These are phyloP conservation scores for Hetaerina titia DNA, from an alignment of 2,888 invertebrate genomes.

Conservation along the genomic window DNA sequence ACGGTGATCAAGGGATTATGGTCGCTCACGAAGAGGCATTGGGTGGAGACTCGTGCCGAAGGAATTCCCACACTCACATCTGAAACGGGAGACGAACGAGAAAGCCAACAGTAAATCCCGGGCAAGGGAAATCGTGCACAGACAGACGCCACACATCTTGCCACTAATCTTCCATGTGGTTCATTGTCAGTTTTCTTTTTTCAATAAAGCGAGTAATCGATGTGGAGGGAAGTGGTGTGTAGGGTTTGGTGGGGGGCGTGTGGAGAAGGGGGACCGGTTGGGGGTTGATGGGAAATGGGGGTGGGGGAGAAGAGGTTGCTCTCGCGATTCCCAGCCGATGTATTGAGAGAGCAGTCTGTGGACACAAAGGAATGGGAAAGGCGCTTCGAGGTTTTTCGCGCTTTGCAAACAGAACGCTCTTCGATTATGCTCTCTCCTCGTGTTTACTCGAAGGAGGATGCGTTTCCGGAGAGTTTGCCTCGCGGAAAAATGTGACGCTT, in stretches of 20 bases:
- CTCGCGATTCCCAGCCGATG: constrained; percentile 7
- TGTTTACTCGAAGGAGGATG: not conserved
- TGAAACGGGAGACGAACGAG: not conserved
- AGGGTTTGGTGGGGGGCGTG: not conserved
- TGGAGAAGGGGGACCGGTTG: too few relatives aligned
- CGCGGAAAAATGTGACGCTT: not conserved
- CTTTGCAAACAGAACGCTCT: not conserved
- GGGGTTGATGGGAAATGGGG: not conserved
- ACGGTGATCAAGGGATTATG: not conserved
- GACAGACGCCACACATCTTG: not conserved
- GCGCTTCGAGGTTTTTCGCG: not conserved
- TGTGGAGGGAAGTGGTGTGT: not conserved
- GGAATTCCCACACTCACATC: not conserved
- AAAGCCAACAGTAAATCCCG: not conserved
- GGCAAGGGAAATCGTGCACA: not conserved
- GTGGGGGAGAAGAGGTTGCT: not conserved
- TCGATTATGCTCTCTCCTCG: not conserved
- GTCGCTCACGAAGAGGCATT: not conserved
- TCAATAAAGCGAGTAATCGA: constrained; percentile 15
- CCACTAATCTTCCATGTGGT: constrained; percentile 22
- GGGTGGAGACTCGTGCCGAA: not conserved
- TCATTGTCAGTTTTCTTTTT: not conserved
- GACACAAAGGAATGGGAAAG: constrained; percentile 35
- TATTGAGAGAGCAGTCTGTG: constrained; percentile 11
- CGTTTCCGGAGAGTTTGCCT: not conserved